Conservation (phyloP, 2,888 invertebrate species). For the Xestia ashworthii region DNA sequence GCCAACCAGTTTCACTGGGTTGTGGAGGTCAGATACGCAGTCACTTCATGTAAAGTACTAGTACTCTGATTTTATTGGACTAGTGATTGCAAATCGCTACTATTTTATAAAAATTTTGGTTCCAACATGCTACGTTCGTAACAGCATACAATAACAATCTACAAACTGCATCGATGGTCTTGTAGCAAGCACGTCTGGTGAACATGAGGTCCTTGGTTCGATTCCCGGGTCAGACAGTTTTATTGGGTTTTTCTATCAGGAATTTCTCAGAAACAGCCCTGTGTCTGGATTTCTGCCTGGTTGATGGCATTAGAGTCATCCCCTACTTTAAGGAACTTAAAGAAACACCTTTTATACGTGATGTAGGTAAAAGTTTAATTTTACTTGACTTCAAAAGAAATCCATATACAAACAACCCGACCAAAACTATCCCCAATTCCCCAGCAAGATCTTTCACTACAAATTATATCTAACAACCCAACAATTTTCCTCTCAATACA, state of each 20-base stretch:
- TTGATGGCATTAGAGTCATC: not conserved
- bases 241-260: not conserved
- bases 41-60: no score
- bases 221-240: no score
- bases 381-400: not conserved
- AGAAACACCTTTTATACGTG: not conserved
- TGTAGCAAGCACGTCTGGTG: no score
- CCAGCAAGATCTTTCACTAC: not conserved
- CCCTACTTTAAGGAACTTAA: not conserved
- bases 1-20: no score
- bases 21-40: no score
- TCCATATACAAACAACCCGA: not conserved
- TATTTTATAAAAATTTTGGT: no score
- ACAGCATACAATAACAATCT: no score
- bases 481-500: constrained; percentile 25
- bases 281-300: not conserved
- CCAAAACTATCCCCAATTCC: constrained; percentile 4
- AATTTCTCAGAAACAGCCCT: not conserved
- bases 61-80: no score
- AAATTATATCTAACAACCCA: not conserved
- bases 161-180: no score
- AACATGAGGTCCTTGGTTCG: no score
- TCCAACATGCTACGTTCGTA: no score
- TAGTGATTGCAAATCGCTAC: no score
- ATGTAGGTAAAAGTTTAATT: not conserved